These are phyloP conservation scores for Drosophila lowei DNA, from an alignment of 1,140 invertebrate genomes.

Conservation along the genomic window DNA sequence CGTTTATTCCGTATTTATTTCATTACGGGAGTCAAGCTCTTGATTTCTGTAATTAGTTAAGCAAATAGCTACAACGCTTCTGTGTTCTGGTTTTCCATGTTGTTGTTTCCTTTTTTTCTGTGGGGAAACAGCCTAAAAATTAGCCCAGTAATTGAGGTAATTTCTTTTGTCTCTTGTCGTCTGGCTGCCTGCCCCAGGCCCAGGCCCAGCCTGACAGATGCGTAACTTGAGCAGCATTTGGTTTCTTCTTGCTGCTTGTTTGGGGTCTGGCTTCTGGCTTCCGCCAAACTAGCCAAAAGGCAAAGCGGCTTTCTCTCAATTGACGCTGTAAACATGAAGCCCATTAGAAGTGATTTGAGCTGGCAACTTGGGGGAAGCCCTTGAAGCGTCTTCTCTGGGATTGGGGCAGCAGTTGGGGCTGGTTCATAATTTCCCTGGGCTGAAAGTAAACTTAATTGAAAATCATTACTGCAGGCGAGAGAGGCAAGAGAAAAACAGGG, in stretches of 20 bases:
- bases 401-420: background rate
- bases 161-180: constrained; percentile 52
- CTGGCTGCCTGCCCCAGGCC: background rate
- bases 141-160: constrained; percentile 75
- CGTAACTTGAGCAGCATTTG: constrained; percentile 56
- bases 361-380: constrained; percentile 68
- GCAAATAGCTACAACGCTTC: constrained; percentile 78
- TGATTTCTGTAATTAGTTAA: constrained; percentile 77
- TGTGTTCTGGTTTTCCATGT: constrained; percentile 63
- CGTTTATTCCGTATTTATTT: constrained; percentile 76
- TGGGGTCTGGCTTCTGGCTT: constrained; percentile 48
- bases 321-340: constrained; percentile 82
- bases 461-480: constrained; percentile 61
- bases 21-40: constrained; percentile 56
- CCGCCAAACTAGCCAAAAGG: constrained; percentile 49
- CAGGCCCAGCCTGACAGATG: background rate
- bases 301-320: constrained; percentile 80
- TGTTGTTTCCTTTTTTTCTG: background rate
- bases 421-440: constrained; percentile 62
- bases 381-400: constrained; percentile 43
- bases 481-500: too few species aligned
- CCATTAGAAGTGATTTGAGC: constrained; percentile 82
- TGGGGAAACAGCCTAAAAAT: constrained; percentile 49
- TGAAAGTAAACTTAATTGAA: constrained; percentile 73
- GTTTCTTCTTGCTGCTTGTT: constrained; percentile 44